A percentile compares a stretch with the other conserved stretches of the same genome.
Conservation (phyloP, 2,888 invertebrate genomes). For the Eupithecia abbreviata region DNA sequence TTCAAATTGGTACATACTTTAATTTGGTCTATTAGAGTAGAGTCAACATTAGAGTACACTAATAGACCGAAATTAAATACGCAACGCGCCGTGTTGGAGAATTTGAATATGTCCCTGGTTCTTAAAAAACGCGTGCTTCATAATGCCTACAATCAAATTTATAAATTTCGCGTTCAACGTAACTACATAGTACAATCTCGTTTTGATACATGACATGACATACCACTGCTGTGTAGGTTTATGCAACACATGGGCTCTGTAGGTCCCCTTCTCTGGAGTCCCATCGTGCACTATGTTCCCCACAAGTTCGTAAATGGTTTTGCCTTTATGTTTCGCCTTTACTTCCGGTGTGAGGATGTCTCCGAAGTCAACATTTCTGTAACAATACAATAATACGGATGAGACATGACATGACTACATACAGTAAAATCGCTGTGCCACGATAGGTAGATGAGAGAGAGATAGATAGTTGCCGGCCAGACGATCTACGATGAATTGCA, state of each 20-base stretch:
- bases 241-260: slow-evolving; percentile 96
- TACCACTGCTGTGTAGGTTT: slow-evolving; percentile 92
- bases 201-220: slow-evolving; percentile 27
- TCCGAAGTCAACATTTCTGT: slow-evolving; percentile 97
- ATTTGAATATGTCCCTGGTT: too few species aligned
- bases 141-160: background rate
- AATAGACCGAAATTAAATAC: too few species aligned
- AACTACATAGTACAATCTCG: background rate
- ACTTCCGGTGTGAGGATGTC: slow-evolving; percentile 95
- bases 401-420: slow-evolving; percentile 1
- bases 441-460: too few species aligned
- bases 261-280: slow-evolving; percentile 96
- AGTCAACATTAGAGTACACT: too few species aligned
- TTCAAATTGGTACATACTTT: too few species aligned
- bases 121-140: background rate
- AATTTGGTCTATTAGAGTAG: too few species aligned
- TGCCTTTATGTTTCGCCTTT: slow-evolving; percentile 88
- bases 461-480: too few species aligned
- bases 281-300: slow-evolving; percentile 99
- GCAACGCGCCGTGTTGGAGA: too few species aligned
- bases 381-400: background rate
- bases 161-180: too few species aligned
- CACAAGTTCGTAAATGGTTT: slow-evolving; percentile 97
- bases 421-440: background rate
- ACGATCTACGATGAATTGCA: too few species aligned